These are phyloP conservation scores for Cepaea nemoralis DNA, from an alignment of 1,140 invertebrate species.

Conservation along the genomic window DNA sequence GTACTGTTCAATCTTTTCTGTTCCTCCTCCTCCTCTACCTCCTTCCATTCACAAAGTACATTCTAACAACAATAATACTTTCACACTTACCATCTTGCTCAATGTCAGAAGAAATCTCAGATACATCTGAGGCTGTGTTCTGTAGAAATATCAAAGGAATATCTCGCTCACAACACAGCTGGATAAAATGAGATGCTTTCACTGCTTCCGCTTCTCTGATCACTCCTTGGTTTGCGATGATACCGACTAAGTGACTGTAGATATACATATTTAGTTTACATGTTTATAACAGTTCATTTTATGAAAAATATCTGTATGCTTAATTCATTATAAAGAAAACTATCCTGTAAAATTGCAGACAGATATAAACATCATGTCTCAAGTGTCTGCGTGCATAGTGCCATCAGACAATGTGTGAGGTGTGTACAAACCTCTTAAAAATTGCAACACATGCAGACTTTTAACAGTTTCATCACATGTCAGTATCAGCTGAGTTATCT, in stretches of 20 bases:
- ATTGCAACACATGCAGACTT: too few species aligned
- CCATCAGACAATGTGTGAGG: too few species aligned
- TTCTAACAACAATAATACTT: constrained; percentile 18
- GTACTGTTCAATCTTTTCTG: too few species aligned
- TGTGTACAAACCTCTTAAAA: too few species aligned
- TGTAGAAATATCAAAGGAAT: constrained; percentile 95
- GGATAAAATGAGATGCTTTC: constrained; percentile 97
- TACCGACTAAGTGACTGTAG: constrained; percentile 81
- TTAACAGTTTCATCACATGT: too few species aligned
- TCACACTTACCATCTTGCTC: constrained; percentile 7
- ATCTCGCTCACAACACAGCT: constrained; percentile 91
- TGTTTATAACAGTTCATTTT: constrained; percentile 2
- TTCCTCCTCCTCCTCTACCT: too few species aligned
- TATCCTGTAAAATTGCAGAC: too few species aligned
- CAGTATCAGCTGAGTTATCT: too few species aligned
- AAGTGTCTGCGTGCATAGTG: too few species aligned
- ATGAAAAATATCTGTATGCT: neutral
- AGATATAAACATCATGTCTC: too few species aligned
- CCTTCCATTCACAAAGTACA: too few species aligned
- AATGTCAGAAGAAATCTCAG: neutral
- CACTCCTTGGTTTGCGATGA: constrained; percentile 98
- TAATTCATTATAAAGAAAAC: neutral
- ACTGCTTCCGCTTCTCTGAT: constrained; percentile 93
- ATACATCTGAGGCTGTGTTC: constrained; percentile 82
- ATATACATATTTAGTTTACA: neutral